A percentile compares a stretch with the other conserved stretches of the same genome.
These are phyloP conservation scores for Drosophila histrio DNA, from an alignment of 2,888 invertebrate genomes.

Conservation along the genomic window DNA sequence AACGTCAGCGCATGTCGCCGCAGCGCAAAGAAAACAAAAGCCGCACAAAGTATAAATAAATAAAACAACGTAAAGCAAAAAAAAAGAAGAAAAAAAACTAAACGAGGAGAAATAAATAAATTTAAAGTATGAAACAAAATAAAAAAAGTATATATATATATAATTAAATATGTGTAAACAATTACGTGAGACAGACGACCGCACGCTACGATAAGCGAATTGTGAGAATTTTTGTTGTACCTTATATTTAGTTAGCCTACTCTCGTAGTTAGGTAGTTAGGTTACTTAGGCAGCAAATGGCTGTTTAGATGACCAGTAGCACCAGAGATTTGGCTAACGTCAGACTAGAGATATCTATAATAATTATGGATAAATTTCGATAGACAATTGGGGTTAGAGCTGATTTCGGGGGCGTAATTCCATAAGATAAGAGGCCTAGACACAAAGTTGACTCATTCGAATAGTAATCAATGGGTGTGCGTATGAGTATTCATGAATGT, in stretches of 20 bases:
- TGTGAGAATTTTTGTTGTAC: not conserved
- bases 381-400: not conserved
- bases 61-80: conserved; percentile 36
- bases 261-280: not conserved
- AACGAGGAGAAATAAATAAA: conserved; percentile 31
- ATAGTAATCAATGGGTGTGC: conserved; percentile 25
- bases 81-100: conserved; percentile 27
- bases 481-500: not conserved
- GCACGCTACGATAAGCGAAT: conserved; percentile 53
- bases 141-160: conserved; percentile 25
- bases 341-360: not conserved
- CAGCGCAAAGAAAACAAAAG: conserved; percentile 77
- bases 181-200: conserved; percentile 71
- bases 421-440: conserved; percentile 20
- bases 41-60: conserved; percentile 66
- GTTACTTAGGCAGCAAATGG: conserved; percentile 13
- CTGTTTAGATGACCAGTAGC: conserved; percentile 9
- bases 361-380: conserved; percentile 10
- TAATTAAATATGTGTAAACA: conserved; percentile 71
- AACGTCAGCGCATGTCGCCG: conserved; percentile 70
- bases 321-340: not conserved
- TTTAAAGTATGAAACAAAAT: conserved; percentile 39
- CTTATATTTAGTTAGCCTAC: not conserved
- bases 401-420: conserved; percentile 43
- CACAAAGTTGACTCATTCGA: conserved; percentile 50